Percentiles rank a stretch among this genome's conserved stretches.
Conservation (phyloP, 2,888 invertebrate species). For the Siphlonurus alternatus region DNA sequence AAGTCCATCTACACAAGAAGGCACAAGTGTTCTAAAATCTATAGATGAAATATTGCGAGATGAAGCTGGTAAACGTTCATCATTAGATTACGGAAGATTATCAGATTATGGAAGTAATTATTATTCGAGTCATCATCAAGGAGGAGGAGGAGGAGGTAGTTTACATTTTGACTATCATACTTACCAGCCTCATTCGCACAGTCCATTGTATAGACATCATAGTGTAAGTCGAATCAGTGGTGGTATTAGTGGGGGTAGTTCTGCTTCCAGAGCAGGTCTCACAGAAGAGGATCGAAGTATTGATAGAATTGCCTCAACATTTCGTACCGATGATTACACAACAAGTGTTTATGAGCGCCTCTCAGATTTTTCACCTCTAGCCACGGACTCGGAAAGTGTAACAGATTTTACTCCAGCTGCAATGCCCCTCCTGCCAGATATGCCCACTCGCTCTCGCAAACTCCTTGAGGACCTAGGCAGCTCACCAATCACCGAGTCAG, state of each 20-base stretch:
- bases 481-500: conserved; percentile 24
- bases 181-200: conserved; percentile 12
- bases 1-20: conserved; percentile 8
- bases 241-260: conserved; percentile 11
- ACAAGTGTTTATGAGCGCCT: conserved; percentile 26
- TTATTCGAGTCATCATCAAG: conserved; percentile 10
- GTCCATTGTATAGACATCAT: conserved; percentile 13
- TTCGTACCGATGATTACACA: conserved; percentile 28
- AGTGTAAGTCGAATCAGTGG: conserved; percentile 10
- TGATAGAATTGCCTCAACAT: conserved; percentile 29
- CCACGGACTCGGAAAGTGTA: conserved; percentile 23
- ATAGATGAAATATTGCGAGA: conserved; percentile 24
- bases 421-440: conserved; percentile 38
- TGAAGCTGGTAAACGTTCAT: conserved; percentile 16
- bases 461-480: conserved; percentile 30
- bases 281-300: conserved; percentile 30
- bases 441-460: conserved; percentile 35
- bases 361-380: conserved; percentile 27
- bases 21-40: conserved; percentile 25
- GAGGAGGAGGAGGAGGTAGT: conserved; percentile 14
- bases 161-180: conserved; percentile 16
- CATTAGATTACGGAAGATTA: conserved; percentile 11
- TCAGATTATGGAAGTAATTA: background rate
- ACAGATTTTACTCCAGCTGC: conserved; percentile 29
- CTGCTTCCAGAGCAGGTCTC: conserved; percentile 9